Base-by-base conservation (phyloP, 2,888 invertebrate species). In the Psylliodes chrysocephalus region DNA sequence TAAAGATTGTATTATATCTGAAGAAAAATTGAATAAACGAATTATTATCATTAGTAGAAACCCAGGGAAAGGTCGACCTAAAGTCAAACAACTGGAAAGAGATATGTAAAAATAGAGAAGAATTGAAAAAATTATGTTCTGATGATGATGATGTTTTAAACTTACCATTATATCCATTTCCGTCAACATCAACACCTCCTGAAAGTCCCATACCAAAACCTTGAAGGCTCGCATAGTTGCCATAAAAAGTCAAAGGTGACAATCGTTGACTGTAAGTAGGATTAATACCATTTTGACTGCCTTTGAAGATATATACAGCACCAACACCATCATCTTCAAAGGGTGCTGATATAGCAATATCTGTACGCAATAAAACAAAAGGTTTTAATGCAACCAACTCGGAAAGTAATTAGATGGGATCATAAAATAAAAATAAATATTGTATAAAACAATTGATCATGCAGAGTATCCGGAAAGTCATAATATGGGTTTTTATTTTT, bases 301-400 rank as follows among this genome's bases (percentile, higher is more conserved):
- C 90, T 73, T 82, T 84, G 74, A 88, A 90, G 67, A 90, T 85
- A 70, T 90, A 91, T 0, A 91, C 86, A 0, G 85, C 87, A 1
- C 90, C 90, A 19, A 64, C 60, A 1, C 85, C 86, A 42, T 84
- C 81, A 42, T 87, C 83, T 74, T 89, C 89, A 82, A 87, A 89
- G 0, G 90, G 90, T 1, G 90, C 89, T 25, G 89, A 87, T 35
- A 90, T 83, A 0, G 87, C 89, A 30, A 90, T 77, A 80, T 90
- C 90, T 89, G 72, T 17, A 60, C 14, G 15, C 0, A 12, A 22
- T 22, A 22, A 22, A 22, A 22, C 22, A n/a, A n/a, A n/a, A n/a
- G n/a, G n/a, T n/a, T n/a, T n/a, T n/a, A n/a, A n/a, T n/a, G n/a
- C n/a, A n/a, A n/a, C n/a, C n/a, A n/a, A n/a, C n/a, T n/a, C n/a